Evolutionary conservation across 1,140 invertebrate species (phyloP), one percentile per base, ranked within the genome.

Genomic region (Trichogramma pretiosum): DNA sequence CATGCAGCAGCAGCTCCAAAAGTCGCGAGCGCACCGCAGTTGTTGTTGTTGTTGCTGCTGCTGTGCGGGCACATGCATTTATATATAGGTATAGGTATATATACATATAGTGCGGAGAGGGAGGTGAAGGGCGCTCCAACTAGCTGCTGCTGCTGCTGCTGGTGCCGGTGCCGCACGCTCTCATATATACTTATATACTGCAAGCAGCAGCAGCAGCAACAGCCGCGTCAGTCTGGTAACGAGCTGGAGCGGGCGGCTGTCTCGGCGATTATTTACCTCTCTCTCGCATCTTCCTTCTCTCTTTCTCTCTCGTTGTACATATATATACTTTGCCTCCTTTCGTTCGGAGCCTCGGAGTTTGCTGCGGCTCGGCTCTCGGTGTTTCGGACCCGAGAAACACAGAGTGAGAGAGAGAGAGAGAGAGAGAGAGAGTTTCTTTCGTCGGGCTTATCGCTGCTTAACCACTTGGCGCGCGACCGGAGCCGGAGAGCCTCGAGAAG

Each of bases 201-300:
- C n/a, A n/a, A n/a, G n/a, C n/a, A n/a, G n/a, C n/a, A n/a, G n/a
- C n/a, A n/a, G n/a, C n/a, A n/a, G n/a, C n/a, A 10, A 37, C 16
- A 17, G 11, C 36, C 21, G 44, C 32, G 46, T 49, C 50, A 53
- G 50, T 58, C 59, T 56, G 59, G 61, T 65, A 67, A 69, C 62
- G 58, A 69, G 62, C 55, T 57, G 56, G 55, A 58, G 59, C 55
- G 47, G 52, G 57, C 54, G 56, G 53, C 59, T 53, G 60, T 60
- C 58, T 59, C 63, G n/a, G 59, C 60, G 55, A 61, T 46, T 57
- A 46, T 54, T 48, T 57, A 40, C 49, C 28, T 48, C 47, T 57
- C 52, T 52, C 34, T 10, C 36, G 32, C 26, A 28, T n/a, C 13
- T 43, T 36, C 19, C 26, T 23, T 37, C 38, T 18, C 44, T 49